Base-by-base conservation (phyloP, 2,888 invertebrate species). In the Chrysolina americana region DNA sequence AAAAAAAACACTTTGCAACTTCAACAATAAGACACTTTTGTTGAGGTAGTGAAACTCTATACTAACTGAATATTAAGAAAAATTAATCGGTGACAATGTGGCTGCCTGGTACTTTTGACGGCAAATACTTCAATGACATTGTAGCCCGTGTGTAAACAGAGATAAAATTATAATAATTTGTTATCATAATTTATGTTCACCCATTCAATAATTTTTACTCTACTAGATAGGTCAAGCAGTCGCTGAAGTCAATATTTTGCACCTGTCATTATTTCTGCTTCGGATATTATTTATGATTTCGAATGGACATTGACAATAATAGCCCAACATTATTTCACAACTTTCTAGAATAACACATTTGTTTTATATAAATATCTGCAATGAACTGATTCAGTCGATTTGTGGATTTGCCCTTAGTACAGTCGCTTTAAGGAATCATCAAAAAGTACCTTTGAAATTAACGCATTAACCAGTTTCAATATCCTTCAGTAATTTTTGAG, bases 301-400 rank as follows among this genome's bases (percentile, higher is more conserved):
- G 23, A 53, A 47, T 66, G 41, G 36, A 66, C 53, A 66, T 66
- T 48, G 28, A n/a, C 23, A 66, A 50, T 66, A 66, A 28, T 66
- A 50, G 50, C 36, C 53, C 1, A 36, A 19, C 50, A 48, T 48
- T 65, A 66, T 66, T 66, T 53, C 41, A 53, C 28, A 66, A 66
- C 41, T 66, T 66, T 66, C 41, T 66, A 53, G 66, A 53, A 53
- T 50, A 66, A 19, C 66, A 36, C 11, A 66, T 36, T 21, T 53
- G 59, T 59, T 53, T 53, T 36, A 17, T 66, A 48, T 65, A n/a
- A 48, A 65, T 66, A 50, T 50, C 53, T 66, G 48, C 36, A 53
- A 41, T 53, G 19, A 53, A 41, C 53, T 41, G 36, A 36, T 44
- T 66, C 28, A 50, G 36, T n/a, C 36, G 36, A 36, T 59, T 36